A percentile compares a stretch with the other conserved stretches of the same genome.
Evolutionary conservation across 2,113 vertebrate species (phyloP).

Genomic region (Gadus chalcogrammus): DNA sequence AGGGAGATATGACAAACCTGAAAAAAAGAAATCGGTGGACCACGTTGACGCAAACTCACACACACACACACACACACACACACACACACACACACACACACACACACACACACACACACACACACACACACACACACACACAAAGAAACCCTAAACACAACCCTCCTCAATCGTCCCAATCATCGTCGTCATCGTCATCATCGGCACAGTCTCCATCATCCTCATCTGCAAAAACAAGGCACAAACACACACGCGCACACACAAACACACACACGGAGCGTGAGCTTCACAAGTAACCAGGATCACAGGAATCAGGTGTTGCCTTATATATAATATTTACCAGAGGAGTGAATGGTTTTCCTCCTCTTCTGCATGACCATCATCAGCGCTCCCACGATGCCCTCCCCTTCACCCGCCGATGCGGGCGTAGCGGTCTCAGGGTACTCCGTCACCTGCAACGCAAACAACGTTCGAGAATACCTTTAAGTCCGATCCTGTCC

Average conservation of each 20-base stretch:
- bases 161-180: conserved; percentile 81
- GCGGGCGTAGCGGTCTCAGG: conserved; percentile 52
- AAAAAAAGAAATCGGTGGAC: neutral
- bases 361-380: conserved; percentile 92
- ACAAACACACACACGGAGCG: neutral
- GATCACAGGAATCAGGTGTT: too few relatives aligned
- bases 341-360: conserved; percentile 88
- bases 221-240: conserved; percentile 73
- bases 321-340: conserved; percentile 55
- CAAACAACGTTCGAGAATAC: neutral
- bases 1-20: neutral
- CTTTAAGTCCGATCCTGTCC: too few relatives aligned
- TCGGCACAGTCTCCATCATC: conserved; percentile 80
- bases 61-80: too few relatives aligned
- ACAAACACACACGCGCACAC: neutral
- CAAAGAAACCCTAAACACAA: neutral
- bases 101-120: too few relatives aligned
- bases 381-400: conserved; percentile 88
- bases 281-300: neutral
- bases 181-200: conserved; percentile 84
- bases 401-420: conserved; percentile 63
- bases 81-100: too few relatives aligned
- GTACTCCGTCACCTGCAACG: conserved; percentile 55
- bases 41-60: neutral
- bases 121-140: neutral